Conservation (phyloP, 2,113 vertebrate genomes). For the Trinectes maculatus region DNA sequence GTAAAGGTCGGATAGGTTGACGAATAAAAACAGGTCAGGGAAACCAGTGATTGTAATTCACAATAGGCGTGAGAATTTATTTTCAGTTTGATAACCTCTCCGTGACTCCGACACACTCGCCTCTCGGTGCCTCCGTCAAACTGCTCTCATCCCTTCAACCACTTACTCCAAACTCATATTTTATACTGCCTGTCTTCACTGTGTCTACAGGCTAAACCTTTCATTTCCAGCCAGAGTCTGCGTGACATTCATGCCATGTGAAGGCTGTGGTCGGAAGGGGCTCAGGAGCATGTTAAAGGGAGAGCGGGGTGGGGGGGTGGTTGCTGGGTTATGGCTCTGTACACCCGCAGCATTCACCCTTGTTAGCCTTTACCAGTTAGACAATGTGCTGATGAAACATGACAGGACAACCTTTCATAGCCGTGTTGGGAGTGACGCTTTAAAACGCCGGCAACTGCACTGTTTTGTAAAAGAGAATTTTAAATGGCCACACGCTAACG, state of each 20-base stretch:
- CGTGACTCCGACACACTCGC: constrained; percentile 14
- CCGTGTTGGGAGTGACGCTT: constrained; percentile 69
- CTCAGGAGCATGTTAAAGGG: constrained; percentile 53
- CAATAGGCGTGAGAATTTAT: background rate
- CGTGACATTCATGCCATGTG: constrained; percentile 81
- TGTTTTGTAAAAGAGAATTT: constrained; percentile 73
- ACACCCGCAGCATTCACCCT: constrained; percentile 75
- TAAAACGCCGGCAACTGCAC: constrained; percentile 64
- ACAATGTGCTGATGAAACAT: constrained; percentile 82
- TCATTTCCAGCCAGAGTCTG: constrained; percentile 70
- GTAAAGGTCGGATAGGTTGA: no score
- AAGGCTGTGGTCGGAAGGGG: constrained; percentile 73
- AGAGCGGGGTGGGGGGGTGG: constrained; percentile 12
- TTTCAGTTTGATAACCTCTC: constrained; percentile 18
- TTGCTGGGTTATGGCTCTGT: constrained; percentile 66
- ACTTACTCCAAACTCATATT: constrained; percentile 54
- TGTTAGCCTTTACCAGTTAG: constrained; percentile 80
- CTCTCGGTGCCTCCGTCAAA: constrained; percentile 13
- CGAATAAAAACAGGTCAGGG: no score
- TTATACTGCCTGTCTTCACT: constrained; percentile 50
- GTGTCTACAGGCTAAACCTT: constrained; percentile 72
- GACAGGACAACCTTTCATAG: constrained; percentile 83
- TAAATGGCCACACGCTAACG: constrained; percentile 51
- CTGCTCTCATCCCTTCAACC: constrained; percentile 13
- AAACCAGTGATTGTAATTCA: no score